Evolutionary conservation across 2,113 vertebrate species (phyloP).

Genomic region (Sturnira hondurensis): DNA sequence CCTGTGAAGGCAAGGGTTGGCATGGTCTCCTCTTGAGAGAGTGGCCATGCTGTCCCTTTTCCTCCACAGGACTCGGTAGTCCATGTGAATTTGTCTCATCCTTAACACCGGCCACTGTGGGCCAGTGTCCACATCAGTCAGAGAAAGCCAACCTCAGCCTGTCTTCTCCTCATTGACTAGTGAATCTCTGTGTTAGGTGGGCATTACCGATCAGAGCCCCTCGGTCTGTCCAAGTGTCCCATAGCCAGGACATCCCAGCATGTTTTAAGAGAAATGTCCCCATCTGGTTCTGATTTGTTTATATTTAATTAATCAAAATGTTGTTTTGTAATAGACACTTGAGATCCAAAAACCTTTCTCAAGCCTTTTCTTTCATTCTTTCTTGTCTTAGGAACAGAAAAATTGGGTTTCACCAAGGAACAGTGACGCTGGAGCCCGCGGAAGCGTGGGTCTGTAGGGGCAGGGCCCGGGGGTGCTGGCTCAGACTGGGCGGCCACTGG

Average conservation of each 20-base stretch:
- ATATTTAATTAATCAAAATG: constrained; percentile 66
- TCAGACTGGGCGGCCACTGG: not conserved
- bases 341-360: constrained; percentile 63
- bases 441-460: not conserved
- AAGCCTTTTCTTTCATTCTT: constrained; percentile 56
- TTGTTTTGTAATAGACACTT: constrained; percentile 71
- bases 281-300: constrained; percentile 72
- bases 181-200: not conserved
- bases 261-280: constrained; percentile 38
- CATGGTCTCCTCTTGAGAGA: too few species aligned
- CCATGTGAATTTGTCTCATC: too few species aligned
- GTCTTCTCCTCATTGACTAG: not conserved
- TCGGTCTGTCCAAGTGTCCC: not conserved
- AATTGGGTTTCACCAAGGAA: constrained; percentile 49
- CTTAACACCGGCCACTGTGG: too few species aligned
- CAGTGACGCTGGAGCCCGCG: not conserved
- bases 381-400: constrained; percentile 64
- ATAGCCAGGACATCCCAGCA: not conserved
- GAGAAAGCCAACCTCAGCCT: not conserved
- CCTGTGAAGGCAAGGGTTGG: too few species aligned
- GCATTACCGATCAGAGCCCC: not conserved
- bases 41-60: too few species aligned
- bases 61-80: too few species aligned
- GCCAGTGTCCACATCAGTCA: too few species aligned
- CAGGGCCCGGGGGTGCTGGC: not conserved